These are phyloP conservation scores for Eufriesea mexicana DNA, from an alignment of 1,140 invertebrate species.

Conservation along the genomic window DNA sequence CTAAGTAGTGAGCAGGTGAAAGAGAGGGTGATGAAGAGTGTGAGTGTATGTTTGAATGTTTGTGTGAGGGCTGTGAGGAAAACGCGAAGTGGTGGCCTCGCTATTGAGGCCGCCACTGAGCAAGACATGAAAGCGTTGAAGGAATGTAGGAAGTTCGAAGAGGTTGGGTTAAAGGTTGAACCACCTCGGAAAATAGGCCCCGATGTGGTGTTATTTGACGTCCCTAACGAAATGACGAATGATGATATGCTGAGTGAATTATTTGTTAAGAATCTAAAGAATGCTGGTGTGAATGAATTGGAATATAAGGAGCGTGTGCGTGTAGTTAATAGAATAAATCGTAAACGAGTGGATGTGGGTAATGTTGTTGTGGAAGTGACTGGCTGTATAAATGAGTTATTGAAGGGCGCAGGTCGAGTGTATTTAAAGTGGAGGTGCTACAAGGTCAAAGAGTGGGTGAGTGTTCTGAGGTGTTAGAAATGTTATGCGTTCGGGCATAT, in stretches of 20 bases:
- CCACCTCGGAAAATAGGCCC: too few relatives aligned
- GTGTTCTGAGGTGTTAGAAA: not conserved
- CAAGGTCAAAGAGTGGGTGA: constrained; percentile 2
- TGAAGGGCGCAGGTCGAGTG: too few relatives aligned
- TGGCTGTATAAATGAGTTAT: too few relatives aligned
- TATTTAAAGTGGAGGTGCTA: constrained; percentile 5
- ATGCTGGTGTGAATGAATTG: too few relatives aligned
- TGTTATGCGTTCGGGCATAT: constrained; percentile 31
- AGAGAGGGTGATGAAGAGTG: constrained; percentile 13
- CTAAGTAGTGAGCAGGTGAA: constrained; percentile 39
- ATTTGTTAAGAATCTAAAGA: constrained; percentile 24
- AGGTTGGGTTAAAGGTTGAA: not conserved
- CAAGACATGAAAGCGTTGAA: constrained; percentile 15
- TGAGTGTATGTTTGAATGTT: constrained; percentile 18
- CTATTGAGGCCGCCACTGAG: constrained; percentile 16
- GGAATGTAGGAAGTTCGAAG: not conserved
- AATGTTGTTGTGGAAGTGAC: too few relatives aligned
- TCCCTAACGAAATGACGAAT: constrained; percentile 26
- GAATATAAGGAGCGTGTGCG: too few relatives aligned
- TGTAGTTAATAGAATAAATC: too few relatives aligned
- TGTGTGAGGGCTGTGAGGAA: constrained; percentile 26
- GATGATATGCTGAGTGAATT: constrained; percentile 22
- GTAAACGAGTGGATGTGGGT: too few relatives aligned
- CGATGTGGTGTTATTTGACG: constrained; percentile 44
- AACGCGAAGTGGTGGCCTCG: too few relatives aligned